Conservation (phyloP, 1,140 invertebrate species). For the Schmidtea mediterranea region DNA sequence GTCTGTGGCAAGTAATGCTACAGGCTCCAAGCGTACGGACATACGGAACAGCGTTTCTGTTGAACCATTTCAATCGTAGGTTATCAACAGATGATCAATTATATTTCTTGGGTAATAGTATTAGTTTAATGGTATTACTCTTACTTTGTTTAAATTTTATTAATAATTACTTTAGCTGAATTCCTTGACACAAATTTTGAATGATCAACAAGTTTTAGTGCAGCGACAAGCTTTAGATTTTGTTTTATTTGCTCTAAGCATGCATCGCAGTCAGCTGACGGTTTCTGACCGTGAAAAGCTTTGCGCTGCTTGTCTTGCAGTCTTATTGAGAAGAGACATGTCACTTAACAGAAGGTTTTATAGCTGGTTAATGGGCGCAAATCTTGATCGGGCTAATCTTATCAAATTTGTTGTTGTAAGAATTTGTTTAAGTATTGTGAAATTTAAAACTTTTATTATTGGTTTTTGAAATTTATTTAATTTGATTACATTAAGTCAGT, state of each 20-base stretch:
- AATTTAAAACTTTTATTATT: too few relatives aligned
- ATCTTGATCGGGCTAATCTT: slow-evolving; percentile 17
- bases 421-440: too few relatives aligned
- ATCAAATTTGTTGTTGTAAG: background rate
- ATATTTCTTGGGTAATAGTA: slow-evolving; percentile 54
- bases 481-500: too few relatives aligned
- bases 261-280: slow-evolving; percentile 48
- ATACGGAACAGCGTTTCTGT: slow-evolving; percentile 50
- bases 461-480: too few relatives aligned
- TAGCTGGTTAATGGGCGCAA: slow-evolving; percentile 49
- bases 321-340: slow-evolving; percentile 62
- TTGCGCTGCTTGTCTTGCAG: slow-evolving; percentile 47
- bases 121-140: slow-evolving; percentile 40
- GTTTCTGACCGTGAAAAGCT: slow-evolving; percentile 45
- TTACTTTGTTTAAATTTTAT: background rate
- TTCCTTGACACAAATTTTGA: background rate
- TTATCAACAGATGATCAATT: slow-evolving; percentile 53
- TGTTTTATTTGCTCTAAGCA: slow-evolving; percentile 51
- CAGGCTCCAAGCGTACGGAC: slow-evolving; percentile 53
- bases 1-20: slow-evolving; percentile 53
- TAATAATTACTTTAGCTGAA: background rate
- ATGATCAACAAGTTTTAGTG: slow-evolving; percentile 6
- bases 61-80: slow-evolving; percentile 54
- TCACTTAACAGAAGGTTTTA: slow-evolving; percentile 60
- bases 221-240: slow-evolving; percentile 41